Conservation (phyloP, 2,113 vertebrate species). For the Alectura lathami region DNA sequence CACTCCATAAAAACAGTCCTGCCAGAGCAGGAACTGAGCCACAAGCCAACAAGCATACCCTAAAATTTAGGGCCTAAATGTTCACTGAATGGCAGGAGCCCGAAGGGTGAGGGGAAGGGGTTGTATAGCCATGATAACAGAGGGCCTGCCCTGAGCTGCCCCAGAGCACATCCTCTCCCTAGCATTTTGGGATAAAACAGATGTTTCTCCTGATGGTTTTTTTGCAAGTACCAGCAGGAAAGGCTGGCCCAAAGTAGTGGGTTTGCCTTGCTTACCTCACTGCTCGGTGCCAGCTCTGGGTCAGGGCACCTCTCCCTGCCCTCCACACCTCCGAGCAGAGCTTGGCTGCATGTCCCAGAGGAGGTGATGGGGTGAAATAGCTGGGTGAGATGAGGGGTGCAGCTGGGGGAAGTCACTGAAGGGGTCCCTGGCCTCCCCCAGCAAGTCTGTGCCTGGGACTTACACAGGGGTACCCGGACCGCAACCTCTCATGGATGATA, state of each 20-base stretch:
- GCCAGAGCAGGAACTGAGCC: background rate
- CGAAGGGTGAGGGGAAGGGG: background rate
- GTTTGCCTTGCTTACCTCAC: background rate
- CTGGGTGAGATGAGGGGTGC: background rate
- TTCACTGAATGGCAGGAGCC: accelerated
- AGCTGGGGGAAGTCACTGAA: background rate
- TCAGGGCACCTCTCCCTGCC: background rate
- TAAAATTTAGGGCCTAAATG: too few species aligned
- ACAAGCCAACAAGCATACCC: accelerated
- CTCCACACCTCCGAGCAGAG: background rate
- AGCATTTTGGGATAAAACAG: background rate
- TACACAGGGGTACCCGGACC: background rate
- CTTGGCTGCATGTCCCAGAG: background rate
- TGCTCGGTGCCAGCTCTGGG: background rate
- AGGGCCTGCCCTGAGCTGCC: background rate
- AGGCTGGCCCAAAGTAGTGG: background rate
- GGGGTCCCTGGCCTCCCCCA: background rate
- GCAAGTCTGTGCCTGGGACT: background rate
- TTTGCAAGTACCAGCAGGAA: background rate
- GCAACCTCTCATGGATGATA: background rate
- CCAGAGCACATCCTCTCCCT: background rate
- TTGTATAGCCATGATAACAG: background rate
- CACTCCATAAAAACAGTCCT: background rate
- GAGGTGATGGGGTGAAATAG: background rate
- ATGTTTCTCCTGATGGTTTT: background rate